A percentile compares a stretch with the other conserved stretches of the same genome.
phyloP scores from a whole-genome alignment of 2,888 invertebrate genomes.

The Kryphioiulus occultus region DNA sequence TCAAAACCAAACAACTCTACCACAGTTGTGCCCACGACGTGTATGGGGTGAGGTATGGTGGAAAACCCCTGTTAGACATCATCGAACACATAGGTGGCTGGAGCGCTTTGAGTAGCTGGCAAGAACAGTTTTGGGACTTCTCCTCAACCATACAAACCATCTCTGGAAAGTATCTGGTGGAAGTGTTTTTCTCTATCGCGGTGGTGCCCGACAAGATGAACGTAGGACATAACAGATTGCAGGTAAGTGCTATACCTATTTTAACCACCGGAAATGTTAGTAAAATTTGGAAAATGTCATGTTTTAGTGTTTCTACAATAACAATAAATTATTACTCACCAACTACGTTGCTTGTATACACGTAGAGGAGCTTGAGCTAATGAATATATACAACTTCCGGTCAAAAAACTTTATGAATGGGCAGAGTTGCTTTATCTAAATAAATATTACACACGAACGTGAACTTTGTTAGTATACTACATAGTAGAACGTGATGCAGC shows the following conservation, averaged over 20 bases:
- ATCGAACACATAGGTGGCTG: neutral
- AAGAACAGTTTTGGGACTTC: conserved; percentile 35
- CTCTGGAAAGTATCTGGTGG: conserved; percentile 42
- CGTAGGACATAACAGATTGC: conserved; percentile 22
- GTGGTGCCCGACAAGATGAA: conserved; percentile 37
- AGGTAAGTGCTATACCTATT: neutral
- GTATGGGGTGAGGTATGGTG: neutral
- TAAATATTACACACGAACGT: neutral
- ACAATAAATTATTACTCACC: no score
- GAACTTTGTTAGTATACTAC: neutral
- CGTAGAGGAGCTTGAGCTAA: neutral
- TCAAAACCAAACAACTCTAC: conserved; percentile 18
- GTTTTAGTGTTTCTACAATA: no score
- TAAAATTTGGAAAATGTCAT: no score
- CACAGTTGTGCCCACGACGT: conserved; percentile 37
- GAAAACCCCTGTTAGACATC: conserved; percentile 2
- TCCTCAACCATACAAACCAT: conserved; percentile 33
- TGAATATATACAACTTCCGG: neutral
- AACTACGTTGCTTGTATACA: no score
- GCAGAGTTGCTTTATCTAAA: neutral
- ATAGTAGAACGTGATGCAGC: neutral
- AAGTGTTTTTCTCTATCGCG: neutral
- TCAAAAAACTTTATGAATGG: neutral
- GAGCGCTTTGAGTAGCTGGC: conserved; percentile 39
- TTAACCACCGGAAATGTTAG: no score